Conservation (phyloP, 2,888 invertebrate species). For the Eledona agricola region DNA sequence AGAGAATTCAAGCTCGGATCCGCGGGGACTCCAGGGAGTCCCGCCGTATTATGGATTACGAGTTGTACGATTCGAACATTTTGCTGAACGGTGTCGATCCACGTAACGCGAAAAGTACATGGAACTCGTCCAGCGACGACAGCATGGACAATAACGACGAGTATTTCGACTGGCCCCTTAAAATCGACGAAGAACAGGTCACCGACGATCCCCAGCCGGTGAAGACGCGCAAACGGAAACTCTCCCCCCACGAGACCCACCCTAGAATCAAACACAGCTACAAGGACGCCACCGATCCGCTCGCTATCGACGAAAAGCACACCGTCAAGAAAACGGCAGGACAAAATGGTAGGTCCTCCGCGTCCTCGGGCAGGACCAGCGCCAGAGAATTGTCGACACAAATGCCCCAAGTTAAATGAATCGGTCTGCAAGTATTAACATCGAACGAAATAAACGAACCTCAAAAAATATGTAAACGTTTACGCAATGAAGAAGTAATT, state of each 20-base stretch:
- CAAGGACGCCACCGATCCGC: constrained; percentile 43
- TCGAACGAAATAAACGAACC: no score
- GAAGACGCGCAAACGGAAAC: constrained; percentile 46
- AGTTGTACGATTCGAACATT: constrained; percentile 57
- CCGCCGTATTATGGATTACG: constrained; percentile 61
- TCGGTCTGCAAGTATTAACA: no score
- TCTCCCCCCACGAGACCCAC: constrained; percentile 28
- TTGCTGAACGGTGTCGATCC: constrained; percentile 52
- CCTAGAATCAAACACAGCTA: constrained; percentile 41
- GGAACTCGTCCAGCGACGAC: constrained; percentile 54
- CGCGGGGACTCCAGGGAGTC: constrained; percentile 6
- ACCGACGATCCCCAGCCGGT: no score
- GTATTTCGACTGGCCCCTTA: constrained; percentile 60
- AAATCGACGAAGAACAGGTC: constrained; percentile 53
- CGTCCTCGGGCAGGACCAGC: no score
- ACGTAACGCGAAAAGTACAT: constrained; percentile 53
- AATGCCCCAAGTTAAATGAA: no score
- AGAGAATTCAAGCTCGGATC: no score
- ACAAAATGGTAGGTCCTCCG: constrained; percentile 53
- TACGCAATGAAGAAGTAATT: no score
- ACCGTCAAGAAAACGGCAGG: constrained; percentile 31
- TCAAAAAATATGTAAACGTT: no score
- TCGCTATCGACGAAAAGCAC: constrained; percentile 45
- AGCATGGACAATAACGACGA: constrained; percentile 57
- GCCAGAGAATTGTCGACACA: no score